Evolutionary conservation across 2,888 invertebrate genomes (phyloP).

Genomic region (Clunio marinus): DNA sequence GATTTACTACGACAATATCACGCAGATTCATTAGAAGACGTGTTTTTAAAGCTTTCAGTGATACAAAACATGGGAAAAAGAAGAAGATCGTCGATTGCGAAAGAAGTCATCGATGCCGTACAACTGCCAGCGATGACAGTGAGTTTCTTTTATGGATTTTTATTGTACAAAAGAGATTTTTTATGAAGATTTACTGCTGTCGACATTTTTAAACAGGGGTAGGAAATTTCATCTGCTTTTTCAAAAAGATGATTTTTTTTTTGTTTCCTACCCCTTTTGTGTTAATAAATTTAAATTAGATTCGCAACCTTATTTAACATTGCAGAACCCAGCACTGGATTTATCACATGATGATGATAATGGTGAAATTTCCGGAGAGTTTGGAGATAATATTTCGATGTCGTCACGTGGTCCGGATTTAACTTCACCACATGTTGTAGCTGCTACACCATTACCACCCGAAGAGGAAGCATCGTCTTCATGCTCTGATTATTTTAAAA

Average conservation of each 20-base stretch:
- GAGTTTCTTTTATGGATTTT: slow-evolving; percentile 45
- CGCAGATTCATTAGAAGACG: slow-evolving; percentile 71
- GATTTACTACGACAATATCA: slow-evolving; percentile 67
- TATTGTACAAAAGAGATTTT: no score
- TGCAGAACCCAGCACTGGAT: slow-evolving; percentile 60
- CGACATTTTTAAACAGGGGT: no score
- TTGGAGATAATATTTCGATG: slow-evolving; percentile 79
- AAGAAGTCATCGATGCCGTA: slow-evolving; percentile 67
- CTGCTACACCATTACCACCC: slow-evolving; percentile 64
- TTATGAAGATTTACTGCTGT: no score
- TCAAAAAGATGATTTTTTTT: no score
- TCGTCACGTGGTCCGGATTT: slow-evolving; percentile 65
- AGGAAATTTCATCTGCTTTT: no score
- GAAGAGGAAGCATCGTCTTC: slow-evolving; percentile 59
- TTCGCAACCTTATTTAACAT: slow-evolving; percentile 25
- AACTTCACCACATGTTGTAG: slow-evolving; percentile 55
- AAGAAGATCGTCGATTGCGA: slow-evolving; percentile 72
- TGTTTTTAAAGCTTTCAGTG: slow-evolving; percentile 74
- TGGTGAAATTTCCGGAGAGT: slow-evolving; percentile 79
- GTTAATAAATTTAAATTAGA: not conserved
- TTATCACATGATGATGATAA: slow-evolving; percentile 61
- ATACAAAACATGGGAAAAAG: slow-evolving; percentile 78
- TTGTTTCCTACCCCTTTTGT: no score
- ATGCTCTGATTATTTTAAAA: slow-evolving; percentile 58
- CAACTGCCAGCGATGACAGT: slow-evolving; percentile 61